Conservation (phyloP, 2,113 vertebrate species). For the Lepisosteus oculatus region DNA sequence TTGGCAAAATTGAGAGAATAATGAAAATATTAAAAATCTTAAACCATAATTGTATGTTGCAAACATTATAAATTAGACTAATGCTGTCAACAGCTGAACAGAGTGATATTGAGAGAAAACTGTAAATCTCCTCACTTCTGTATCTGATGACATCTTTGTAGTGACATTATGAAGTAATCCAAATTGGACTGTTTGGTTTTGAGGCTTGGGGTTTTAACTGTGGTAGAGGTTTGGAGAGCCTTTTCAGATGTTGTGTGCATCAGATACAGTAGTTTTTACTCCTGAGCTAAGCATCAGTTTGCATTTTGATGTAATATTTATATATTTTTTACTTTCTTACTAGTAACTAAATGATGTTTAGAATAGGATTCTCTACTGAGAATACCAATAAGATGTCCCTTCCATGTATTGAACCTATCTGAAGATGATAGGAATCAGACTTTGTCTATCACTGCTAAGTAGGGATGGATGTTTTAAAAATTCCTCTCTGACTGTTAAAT, state of each 20-base stretch:
- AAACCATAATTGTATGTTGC: conserved; percentile 54
- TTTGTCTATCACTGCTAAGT: no score
- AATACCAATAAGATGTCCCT: no score
- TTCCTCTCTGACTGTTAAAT: no score
- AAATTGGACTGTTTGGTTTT: neutral
- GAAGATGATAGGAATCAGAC: no score
- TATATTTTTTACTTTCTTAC: no score
- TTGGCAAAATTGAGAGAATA: conserved; percentile 22
- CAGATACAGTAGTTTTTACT: no score
- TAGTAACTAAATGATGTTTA: no score
- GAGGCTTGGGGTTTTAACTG: conserved; percentile 1
- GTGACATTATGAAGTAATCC: neutral
- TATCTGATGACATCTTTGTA: conserved; percentile 43
- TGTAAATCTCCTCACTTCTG: conserved; percentile 33
- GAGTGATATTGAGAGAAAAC: conserved; percentile 43
- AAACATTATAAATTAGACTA: conserved; percentile 38
- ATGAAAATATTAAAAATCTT: conserved; percentile 27
- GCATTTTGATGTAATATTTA: no score
- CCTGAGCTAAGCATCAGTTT: no score
- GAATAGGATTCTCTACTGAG: no score
- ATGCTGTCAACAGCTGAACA: conserved; percentile 53
- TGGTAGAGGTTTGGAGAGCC: neutral
- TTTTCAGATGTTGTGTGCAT: neutral
- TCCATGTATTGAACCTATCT: no score
- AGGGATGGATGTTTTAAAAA: no score